Percentiles rank a stretch among this genome's conserved stretches.
Evolutionary conservation across 2,888 invertebrate genomes (phyloP).

Genomic region (Epistrophe grossulariae): DNA sequence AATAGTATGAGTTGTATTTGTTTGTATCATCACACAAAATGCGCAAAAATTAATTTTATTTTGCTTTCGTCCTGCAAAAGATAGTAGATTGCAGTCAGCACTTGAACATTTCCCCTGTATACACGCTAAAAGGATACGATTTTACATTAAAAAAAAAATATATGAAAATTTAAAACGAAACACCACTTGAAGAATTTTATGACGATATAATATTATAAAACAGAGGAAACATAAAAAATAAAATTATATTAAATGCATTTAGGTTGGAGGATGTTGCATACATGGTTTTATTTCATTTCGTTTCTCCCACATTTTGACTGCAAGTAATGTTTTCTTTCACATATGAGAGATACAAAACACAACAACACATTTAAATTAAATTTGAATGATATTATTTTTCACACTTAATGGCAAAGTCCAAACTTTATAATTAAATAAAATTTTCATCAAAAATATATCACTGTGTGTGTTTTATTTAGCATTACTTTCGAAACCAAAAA

Average conservation of each 20-base stretch:
- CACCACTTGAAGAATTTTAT: conserved; percentile 52
- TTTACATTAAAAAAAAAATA: conserved; percentile 20
- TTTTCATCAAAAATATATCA: too few relatives aligned
- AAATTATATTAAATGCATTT: conserved; percentile 45
- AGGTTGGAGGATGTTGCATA: not conserved
- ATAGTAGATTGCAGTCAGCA: conserved; percentile 30
- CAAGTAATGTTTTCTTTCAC: not conserved
- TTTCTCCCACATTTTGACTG: not conserved
- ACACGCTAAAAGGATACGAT: not conserved
- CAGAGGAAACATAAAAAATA: conserved; percentile 63
- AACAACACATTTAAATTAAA: not conserved
- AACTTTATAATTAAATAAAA: too few relatives aligned
- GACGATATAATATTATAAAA: conserved; percentile 2
- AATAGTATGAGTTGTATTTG: conserved; percentile 33
- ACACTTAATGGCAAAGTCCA: too few relatives aligned
- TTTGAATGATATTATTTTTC: too few relatives aligned
- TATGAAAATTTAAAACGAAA: conserved; percentile 48
- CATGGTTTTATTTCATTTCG: conserved; percentile 9
- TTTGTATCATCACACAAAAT: conserved; percentile 68
- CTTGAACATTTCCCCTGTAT: conserved; percentile 13
- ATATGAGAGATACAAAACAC: not conserved
- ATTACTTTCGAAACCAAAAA: too few relatives aligned
- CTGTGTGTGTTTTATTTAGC: too few relatives aligned
- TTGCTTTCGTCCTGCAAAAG: conserved; percentile 7
- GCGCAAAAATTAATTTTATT: conserved; percentile 69